A percentile compares a stretch with the other conserved stretches of the same genome.
These are phyloP conservation scores for Amazona vittata DNA, from an alignment of 2,113 vertebrate genomes.

Conservation along the genomic window DNA sequence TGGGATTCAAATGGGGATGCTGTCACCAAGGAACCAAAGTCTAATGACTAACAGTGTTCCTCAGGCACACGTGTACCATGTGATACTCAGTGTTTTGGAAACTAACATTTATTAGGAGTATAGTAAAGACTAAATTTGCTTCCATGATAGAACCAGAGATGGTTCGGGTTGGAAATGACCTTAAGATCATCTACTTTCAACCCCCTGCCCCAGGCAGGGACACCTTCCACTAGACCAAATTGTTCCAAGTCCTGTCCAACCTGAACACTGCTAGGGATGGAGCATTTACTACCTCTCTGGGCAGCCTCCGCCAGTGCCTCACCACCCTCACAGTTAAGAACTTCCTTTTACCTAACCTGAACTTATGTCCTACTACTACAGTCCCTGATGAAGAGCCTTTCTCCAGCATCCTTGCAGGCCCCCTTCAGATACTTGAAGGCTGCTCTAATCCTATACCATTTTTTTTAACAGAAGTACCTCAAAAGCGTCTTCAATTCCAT, in stretches of 20 bases:
- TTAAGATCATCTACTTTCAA: background rate
- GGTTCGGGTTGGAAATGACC: background rate
- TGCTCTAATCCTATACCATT: background rate
- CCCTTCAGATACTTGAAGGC: background rate
- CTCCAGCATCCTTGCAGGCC: background rate
- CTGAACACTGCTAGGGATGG: background rate
- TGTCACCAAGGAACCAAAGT: background rate
- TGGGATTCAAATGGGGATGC: background rate
- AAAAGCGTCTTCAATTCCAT: constrained; percentile 98
- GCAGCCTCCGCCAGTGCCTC: background rate
- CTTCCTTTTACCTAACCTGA: background rate
- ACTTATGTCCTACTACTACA: background rate
- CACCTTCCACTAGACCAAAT: background rate
- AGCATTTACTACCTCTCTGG: background rate
- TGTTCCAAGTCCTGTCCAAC: background rate
- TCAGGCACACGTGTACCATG: background rate
- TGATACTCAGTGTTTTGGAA: background rate
- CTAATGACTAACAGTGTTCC: background rate
- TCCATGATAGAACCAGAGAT: background rate
- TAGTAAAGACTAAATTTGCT: background rate
- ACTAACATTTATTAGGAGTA: background rate
- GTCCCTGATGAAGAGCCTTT: background rate
- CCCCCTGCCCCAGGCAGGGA: background rate
- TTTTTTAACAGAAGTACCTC: constrained; percentile 77
- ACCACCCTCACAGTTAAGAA: background rate